A percentile compares a stretch with the other conserved stretches of the same genome.
These are phyloP conservation scores for Hippocampus barbouri DNA, from an alignment of 2,113 vertebrate genomes.

Conservation along the genomic window DNA sequence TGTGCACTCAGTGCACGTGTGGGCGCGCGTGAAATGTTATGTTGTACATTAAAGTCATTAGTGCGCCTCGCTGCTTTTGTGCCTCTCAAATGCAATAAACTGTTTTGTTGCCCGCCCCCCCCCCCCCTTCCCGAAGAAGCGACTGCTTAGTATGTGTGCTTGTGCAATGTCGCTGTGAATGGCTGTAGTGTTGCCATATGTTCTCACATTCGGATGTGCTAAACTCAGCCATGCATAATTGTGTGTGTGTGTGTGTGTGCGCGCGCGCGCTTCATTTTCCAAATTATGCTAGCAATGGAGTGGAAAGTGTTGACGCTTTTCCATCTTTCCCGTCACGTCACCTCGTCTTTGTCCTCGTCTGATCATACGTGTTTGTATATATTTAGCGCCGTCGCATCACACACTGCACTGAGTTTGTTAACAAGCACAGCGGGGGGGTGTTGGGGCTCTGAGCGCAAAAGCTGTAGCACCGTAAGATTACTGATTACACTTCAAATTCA, in stretches of 20 bases:
- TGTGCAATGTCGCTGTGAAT: conserved; percentile 31
- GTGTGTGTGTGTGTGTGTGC: conserved; percentile 1
- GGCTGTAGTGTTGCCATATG: conserved; percentile 51
- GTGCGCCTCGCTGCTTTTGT: conserved; percentile 1
- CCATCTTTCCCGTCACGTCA: conserved; percentile 1
- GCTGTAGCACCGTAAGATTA: not conserved
- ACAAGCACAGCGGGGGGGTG: conserved; percentile 51
- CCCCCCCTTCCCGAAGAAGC: not conserved
- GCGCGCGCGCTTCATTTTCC: not conserved
- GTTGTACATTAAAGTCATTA: conserved; percentile 8
- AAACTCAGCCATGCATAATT: conserved; percentile 31
- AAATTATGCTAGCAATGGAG: not conserved
- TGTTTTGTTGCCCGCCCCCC: not conserved
- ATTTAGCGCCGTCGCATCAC: conserved; percentile 58
- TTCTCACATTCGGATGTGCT: conserved; percentile 47
- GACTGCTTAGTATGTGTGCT: conserved; percentile 4
- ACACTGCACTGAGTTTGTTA: conserved; percentile 59
- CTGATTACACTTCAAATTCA: not conserved
- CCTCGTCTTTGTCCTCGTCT: conserved; percentile 49
- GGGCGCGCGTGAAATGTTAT: conserved; percentile 29
- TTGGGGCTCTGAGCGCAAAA: conserved; percentile 16
- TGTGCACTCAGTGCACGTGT: conserved; percentile 12
- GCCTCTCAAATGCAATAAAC: conserved; percentile 7
- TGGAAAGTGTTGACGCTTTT: not conserved
- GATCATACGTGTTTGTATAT: conserved; percentile 35